Evolutionary conservation across 2,888 invertebrate genomes (phyloP).

Genomic region (Apamea sordens): DNA sequence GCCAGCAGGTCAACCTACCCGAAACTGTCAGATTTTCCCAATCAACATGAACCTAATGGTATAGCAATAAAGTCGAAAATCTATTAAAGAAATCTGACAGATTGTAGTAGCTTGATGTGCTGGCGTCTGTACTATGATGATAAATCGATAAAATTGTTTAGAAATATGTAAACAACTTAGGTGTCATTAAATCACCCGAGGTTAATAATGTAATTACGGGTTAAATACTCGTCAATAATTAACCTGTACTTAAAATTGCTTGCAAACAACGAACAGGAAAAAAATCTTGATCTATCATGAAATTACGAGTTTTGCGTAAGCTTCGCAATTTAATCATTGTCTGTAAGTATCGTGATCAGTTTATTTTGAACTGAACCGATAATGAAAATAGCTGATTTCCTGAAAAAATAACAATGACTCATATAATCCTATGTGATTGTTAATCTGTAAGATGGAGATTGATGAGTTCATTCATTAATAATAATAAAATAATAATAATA

Average conservation of each 20-base stretch:
- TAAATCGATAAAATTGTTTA: not conserved
- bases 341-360: conserved; percentile 36
- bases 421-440: conserved; percentile 16
- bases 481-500: too few species aligned
- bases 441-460: conserved; percentile 11
- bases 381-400: conserved; percentile 13
- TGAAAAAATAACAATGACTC: conserved; percentile 36
- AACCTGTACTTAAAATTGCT: not conserved
- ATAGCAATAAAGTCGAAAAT: too few species aligned
- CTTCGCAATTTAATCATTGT: not conserved
- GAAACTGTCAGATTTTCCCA: too few species aligned
- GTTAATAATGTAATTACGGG: not conserved
- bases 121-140: too few species aligned
- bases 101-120: too few species aligned
- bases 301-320: conserved; percentile 5
- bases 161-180: not conserved
- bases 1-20: too few species aligned
- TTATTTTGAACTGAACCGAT: conserved; percentile 17
- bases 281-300: not conserved
- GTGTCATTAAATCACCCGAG: not conserved
- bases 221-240: not conserved
- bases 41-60: too few species aligned
- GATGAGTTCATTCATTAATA: conserved; percentile 20
- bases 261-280: conserved; percentile 24
- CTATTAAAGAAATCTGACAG: too few species aligned